phyloP scores from a whole-genome alignment of 2,888 invertebrate genomes.

The Cremastinae sp. region DNA sequence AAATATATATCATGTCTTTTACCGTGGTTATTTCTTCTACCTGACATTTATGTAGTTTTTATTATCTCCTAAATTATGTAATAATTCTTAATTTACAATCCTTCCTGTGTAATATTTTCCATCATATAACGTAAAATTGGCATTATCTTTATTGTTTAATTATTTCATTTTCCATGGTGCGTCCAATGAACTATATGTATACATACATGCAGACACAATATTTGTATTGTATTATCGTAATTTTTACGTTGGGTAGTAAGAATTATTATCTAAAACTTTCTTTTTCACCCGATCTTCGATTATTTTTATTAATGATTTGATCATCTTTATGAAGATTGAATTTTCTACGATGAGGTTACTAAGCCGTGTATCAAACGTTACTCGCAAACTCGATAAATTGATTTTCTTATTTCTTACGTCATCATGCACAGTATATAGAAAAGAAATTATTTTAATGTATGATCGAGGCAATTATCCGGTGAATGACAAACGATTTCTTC shows the following conservation, averaged over 20 bases:
- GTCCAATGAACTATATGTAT: no score
- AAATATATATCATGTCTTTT: not conserved
- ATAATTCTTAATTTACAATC: no score
- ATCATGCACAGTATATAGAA: not conserved
- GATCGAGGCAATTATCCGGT: conserved; percentile 25
- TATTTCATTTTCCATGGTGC: no score
- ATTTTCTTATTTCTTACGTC: not conserved
- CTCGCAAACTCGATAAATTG: conserved; percentile 11
- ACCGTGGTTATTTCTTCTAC: not conserved
- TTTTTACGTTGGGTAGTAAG: no score
- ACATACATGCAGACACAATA: no score
- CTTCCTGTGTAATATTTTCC: no score
- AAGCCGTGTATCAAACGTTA: conserved; percentile 10
- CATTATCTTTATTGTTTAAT: no score
- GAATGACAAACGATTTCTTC: conserved; percentile 18
- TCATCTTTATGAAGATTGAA: not conserved
- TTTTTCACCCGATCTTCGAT: no score
- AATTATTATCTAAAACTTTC: no score
- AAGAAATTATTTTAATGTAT: not conserved
- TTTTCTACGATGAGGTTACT: not conserved
- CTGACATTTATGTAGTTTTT: not conserved
- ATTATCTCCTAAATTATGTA: not conserved
- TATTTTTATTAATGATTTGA: not conserved
- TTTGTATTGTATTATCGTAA: no score
- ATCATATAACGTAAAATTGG: no score